Evolutionary conservation across 64 coral and sea anemone genomes (phyloP), one percentile per base, ranked within the genome.

Genomic region (Platygyra sinensis): DNA sequence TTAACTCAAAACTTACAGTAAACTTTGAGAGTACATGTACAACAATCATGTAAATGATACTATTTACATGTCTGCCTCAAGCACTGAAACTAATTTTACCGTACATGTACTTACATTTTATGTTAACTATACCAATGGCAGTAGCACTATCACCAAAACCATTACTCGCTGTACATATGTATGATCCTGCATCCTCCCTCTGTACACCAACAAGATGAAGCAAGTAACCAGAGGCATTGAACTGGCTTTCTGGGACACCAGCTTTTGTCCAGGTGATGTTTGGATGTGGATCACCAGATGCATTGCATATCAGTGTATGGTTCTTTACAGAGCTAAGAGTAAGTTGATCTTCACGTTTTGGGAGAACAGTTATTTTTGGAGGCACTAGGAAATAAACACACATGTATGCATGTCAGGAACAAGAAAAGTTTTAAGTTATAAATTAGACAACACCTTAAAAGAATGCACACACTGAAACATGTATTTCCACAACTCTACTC

Each of bases 81-180:
- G 22, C 65, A 69, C 4, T n/a, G 10, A 25, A 69, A 69, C 18
- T 20, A 67, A 8, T 67, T 67, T 67, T 20, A 67, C 4, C 8
- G 4, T 46, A 83, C 80, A 6, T 73, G 4, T 46, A 83, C 80
- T 4, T 73, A 73, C 71, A 73, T 27, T 32, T 73, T 73, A 32
- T 32, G n/a, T 14, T 14, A 27, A 73, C 71, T 30, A 73, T 30
- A 27, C 71, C 29, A 30, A 33, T 27, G 14, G 8, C 11, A 30
- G 29, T 28, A 46, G 36, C 38, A 20, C 42, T 32, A 10, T 12
- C 5, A 2, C 31, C 73, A 38, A 16, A 76, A 30, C 71, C 36
- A 76, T 76, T 76, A 46, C 17, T 76, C 17, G 74, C 74, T 42
- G 74, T 76, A 46, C 74, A 76, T 50, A 33, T 49, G 74, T 76